Evolutionary conservation across 2,113 vertebrate genomes (phyloP).

Genomic region (Neolamprologus ventralis): DNA sequence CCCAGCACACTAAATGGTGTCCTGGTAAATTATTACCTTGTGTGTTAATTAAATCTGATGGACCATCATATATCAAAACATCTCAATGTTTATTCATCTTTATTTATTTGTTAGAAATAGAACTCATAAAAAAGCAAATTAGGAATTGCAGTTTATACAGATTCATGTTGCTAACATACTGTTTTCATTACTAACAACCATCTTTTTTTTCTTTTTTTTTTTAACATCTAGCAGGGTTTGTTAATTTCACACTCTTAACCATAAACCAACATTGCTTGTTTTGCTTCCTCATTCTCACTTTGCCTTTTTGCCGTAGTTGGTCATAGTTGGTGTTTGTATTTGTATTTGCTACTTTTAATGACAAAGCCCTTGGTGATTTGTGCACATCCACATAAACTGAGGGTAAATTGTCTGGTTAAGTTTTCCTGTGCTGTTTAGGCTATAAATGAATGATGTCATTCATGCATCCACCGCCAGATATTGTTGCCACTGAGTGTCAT

Average conservation of each 20-base stretch:
- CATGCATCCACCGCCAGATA: background rate
- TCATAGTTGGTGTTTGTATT: background rate
- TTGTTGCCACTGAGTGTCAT: background rate
- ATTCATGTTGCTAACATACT: background rate
- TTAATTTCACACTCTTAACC: constrained; percentile 8
- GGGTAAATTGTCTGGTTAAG: background rate
- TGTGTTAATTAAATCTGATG: background rate
- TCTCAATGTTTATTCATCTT: background rate
- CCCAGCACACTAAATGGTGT: background rate
- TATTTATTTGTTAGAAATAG: background rate
- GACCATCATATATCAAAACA: background rate
- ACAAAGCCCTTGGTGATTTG: background rate
- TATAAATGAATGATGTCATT: background rate
- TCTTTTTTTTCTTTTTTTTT: background rate
- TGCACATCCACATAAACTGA: background rate
- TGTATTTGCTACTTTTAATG: background rate
- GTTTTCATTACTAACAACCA: background rate
- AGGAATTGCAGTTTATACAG: background rate
- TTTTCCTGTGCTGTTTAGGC: background rate
- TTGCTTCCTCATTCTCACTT: constrained; percentile 6
- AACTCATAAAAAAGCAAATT: background rate
- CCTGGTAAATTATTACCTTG: background rate
- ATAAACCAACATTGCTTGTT: constrained; percentile 14
- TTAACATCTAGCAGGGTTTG: background rate
- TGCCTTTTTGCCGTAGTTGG: background rate